phyloP scores from a whole-genome alignment of 2,797 vertebrate genomes.

The Cuniculus paca region DNA sequence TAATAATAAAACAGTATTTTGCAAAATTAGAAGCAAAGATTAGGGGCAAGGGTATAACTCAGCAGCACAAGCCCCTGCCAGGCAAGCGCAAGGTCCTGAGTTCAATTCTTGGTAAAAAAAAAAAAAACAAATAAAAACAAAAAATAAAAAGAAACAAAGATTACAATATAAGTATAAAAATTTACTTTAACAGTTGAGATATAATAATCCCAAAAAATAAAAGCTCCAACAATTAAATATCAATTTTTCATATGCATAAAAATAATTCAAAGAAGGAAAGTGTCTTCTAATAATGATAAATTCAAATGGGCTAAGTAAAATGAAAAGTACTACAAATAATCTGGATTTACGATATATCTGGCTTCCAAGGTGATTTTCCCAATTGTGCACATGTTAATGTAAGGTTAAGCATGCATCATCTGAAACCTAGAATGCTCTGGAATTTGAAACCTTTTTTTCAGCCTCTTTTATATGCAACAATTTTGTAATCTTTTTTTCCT shows the following conservation, averaged over 20 bases:
- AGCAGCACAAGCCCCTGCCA: too few relatives aligned
- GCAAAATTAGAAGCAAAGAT: constrained; percentile 6
- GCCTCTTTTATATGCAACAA: not conserved
- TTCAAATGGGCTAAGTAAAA: constrained; percentile 4
- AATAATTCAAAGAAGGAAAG: not conserved
- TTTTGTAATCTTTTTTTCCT: not conserved
- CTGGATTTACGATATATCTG: not conserved
- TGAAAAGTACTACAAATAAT: not conserved
- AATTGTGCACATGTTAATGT: not conserved
- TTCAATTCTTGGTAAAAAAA: too few relatives aligned
- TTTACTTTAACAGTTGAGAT: constrained; percentile 2
- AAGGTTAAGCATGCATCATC: not conserved
- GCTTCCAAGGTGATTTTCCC: not conserved
- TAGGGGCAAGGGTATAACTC: too few relatives aligned
- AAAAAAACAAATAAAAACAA: too few relatives aligned
- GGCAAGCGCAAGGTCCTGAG: too few relatives aligned
- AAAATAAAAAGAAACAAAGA: too few relatives aligned
- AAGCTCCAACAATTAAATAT: not conserved
- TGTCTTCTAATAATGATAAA: not conserved
- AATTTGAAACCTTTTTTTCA: not conserved
- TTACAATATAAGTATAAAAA: constrained; percentile 20
- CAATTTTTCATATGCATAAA: not conserved
- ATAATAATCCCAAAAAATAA: not conserved
- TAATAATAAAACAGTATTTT: not conserved
- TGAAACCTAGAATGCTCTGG: not conserved